Evolutionary conservation across 2,888 invertebrate genomes (phyloP).

Genomic region (Apotomis capreana): DNA sequence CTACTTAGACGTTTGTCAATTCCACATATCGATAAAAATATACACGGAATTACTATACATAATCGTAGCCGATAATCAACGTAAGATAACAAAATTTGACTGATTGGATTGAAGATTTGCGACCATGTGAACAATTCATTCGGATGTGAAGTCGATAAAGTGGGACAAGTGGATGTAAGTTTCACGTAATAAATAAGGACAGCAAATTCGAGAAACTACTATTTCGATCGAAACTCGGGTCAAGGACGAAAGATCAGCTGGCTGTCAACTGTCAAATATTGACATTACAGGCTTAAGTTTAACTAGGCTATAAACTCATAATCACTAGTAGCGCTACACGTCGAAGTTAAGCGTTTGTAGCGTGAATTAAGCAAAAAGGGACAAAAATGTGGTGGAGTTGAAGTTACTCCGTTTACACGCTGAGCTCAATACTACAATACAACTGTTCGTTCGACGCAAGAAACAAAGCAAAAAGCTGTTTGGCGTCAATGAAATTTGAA

Average conservation of each 20-base stretch:
- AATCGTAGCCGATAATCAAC: slow-evolving; percentile 23
- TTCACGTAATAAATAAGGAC: slow-evolving; percentile 20
- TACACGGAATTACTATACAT: slow-evolving; percentile 15
- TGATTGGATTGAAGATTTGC: neutral
- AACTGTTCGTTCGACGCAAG: no score
- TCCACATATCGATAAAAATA: neutral
- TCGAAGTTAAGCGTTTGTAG: neutral
- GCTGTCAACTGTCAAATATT: slow-evolving; percentile 28
- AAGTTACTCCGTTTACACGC: no score
- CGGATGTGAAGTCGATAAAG: neutral
- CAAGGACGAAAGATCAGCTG: slow-evolving; percentile 38
- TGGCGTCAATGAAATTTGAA: no score
- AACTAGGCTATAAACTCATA: neutral
- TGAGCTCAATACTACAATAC: no score
- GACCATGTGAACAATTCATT: neutral
- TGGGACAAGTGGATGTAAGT: slow-evolving; percentile 11
- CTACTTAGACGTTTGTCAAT: neutral
- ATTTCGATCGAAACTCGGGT: slow-evolving; percentile 12
- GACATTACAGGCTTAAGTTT: slow-evolving; percentile 5
- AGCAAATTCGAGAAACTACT: slow-evolving; percentile 20
- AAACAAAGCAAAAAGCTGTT: no score
- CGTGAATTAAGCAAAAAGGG: no score
- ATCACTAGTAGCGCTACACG: neutral
- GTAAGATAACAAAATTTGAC: neutral
- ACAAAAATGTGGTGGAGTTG: no score